Percentiles rank a stretch among this genome's conserved stretches.
Evolutionary conservation across 1,140 invertebrate species (phyloP).

Genomic region (Drosophila kohkoa): DNA sequence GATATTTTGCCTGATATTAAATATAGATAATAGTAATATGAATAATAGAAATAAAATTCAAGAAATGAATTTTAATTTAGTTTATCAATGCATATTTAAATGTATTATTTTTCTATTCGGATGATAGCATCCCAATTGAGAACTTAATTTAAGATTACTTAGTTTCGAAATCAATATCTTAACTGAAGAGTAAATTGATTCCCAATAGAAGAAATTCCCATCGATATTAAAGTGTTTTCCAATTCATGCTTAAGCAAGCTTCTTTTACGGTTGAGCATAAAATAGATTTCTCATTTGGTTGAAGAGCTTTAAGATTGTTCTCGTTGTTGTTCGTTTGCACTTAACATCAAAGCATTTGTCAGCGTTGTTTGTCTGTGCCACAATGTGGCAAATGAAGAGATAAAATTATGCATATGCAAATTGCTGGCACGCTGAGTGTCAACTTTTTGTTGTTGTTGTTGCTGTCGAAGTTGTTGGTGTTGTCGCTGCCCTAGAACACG

Average conservation of each 20-base stretch:
- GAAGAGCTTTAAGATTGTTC: not conserved
- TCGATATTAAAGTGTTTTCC: too few relatives aligned
- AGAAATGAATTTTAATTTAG: too few relatives aligned
- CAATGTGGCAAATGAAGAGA: slow-evolving; percentile 14
- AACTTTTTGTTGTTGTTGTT: not conserved
- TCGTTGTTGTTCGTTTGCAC: slow-evolving; percentile 1
- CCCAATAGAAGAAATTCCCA: too few relatives aligned
- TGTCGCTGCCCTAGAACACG: not conserved
- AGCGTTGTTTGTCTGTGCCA: slow-evolving; percentile 16
- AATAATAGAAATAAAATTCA: too few relatives aligned
- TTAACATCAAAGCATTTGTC: slow-evolving; percentile 27
- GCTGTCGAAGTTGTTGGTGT: not conserved
- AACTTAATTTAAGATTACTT: too few relatives aligned
- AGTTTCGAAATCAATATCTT: too few relatives aligned
- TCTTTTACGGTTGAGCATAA: not conserved
- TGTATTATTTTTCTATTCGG: too few relatives aligned
- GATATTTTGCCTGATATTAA: too few relatives aligned
- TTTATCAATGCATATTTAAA: too few relatives aligned
- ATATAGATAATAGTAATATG: too few relatives aligned
- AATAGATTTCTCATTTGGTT: not conserved
- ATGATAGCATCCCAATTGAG: too few relatives aligned
- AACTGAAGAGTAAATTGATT: too few relatives aligned
- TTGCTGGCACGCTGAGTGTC: slow-evolving; percentile 13
- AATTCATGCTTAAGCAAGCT: not conserved
- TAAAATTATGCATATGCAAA: slow-evolving; percentile 25